phyloP scores from a whole-genome alignment of 2,797 vertebrate species.

The Pseudochirops corinnae region DNA sequence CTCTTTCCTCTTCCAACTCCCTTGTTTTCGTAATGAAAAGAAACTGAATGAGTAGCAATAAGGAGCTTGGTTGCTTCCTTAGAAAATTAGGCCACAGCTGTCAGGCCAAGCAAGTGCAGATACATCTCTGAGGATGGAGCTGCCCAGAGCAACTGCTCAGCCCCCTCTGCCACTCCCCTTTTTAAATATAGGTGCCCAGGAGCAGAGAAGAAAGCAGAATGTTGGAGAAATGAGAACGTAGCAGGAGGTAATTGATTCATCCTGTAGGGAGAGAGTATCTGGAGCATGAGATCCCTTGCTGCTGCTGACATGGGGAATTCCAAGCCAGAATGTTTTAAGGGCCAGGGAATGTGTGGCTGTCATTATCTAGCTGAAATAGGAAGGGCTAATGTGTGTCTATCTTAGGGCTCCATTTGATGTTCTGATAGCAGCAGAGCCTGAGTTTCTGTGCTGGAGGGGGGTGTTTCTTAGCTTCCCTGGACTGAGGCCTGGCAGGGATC shows the following conservation, averaged over 20 bases:
- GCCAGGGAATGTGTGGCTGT: background rate
- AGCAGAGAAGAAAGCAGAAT: background rate
- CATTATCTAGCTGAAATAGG: background rate
- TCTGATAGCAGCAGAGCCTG: background rate
- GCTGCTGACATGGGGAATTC: background rate
- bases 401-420: background rate
- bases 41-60: constrained; percentile 82
- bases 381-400: background rate
- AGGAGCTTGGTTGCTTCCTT: constrained; percentile 79
- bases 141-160: background rate
- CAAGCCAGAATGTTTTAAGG: background rate
- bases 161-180: constrained; percentile 21
- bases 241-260: background rate
- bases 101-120: constrained; percentile 78
- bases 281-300: background rate
- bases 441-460: background rate
- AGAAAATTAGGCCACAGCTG: constrained; percentile 87
- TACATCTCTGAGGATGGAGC: constrained; percentile 65
- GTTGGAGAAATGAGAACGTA: background rate
- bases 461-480: no score
- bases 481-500: background rate
- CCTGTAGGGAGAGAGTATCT: constrained; percentile 3
- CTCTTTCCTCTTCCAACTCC: constrained; percentile 45
- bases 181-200: background rate
- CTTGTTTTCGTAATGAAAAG: constrained; percentile 76